Evolutionary conservation across 2,888 invertebrate species (phyloP), one percentile per base, ranked within the genome.

Genomic region (Parapristionchus giblindavisi): DNA sequence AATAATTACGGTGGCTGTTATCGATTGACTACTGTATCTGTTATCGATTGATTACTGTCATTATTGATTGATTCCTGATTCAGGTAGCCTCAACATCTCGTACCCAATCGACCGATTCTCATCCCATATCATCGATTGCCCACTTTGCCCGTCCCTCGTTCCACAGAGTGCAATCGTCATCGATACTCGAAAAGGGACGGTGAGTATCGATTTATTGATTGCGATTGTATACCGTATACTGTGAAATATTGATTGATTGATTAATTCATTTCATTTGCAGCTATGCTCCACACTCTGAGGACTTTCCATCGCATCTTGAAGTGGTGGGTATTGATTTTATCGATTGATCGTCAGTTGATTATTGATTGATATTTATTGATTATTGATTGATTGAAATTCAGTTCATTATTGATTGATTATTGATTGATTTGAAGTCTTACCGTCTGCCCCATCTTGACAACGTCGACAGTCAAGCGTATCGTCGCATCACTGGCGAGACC

Each of bases 161-260:
- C 70, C 56, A 38, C 29, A 54, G 70, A 2, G 56, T 71, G 3
- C 56, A 56, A 29, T 71, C 70, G 3, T 21, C 56, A 1, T 71
- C 70, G 11, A 56, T 71, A 1, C 70, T 71, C 5, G 70, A 71
- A 29, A 54, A 11, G 56, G 70, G 70, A 68, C 34, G n/a, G 68
- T 68, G 63, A 65, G 43, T 63, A 17, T 43, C 32, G n/a, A 14
- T 63, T 11, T 24, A 24, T 43, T 52, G 1, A 21, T 11, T n/a
- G 34, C 6, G 29, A 27, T 14, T 29, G 32, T 14, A 14, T 58
- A 32, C 58, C 4, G 29, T 32, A 29, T 14, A 58, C n/a, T 58
- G 27, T n/a, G 21, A 21, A 63, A 27, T 32, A 24, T 51, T 2
- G 51, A 11, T 21, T 32, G 51, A 51, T 66, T 14, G 43, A 1